Base-by-base conservation (phyloP, 2,888 invertebrate species). In the Fragum fragum region DNA sequence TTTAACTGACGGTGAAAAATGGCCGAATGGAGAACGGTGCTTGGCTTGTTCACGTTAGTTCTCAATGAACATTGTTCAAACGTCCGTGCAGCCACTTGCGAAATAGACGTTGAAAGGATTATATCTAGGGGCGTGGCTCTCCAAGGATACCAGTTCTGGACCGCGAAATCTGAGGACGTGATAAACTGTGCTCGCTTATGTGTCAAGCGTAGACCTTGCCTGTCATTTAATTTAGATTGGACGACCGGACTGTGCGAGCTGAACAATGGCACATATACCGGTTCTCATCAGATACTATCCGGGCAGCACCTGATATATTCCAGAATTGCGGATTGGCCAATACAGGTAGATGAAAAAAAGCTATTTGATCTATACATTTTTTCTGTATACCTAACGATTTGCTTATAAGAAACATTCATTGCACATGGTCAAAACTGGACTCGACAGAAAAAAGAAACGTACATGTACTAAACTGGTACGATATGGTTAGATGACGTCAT, bases 151-250 rank as follows among this genome's bases (percentile, higher is more conserved):
- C 29, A 32, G 5, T 32, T 61, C 28, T 61, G 61, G 61, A n/a
- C 18, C 18, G 29, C 61, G n/a, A 61, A 32, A 61, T 29, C 61
- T 2, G 9, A 6, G 29, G 61, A 61, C 61, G 32, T 61, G 5
- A 32, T 29, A 18, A 32, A 61, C 21, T 61, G 61, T 32, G 61
- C 61, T 18, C 26, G 32, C 18, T 3, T 61, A 18, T 61, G 61
- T 32, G 32, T 61, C 1, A 61, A 61, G n/a, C 61, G 61, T 3
- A 29, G 28, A n/a, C 61, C 16, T 61, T 61, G 61, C 32, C 14
- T 29, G 32, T 61, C 61, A 16, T 61, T 61, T 28, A 61, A 61
- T n/a, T 32, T 32, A 1, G 32, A 61, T 18, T 29, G 32, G 6
- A 7, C 14, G 18, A 61, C 32, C 16, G 29, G 61, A 14, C 29